These are phyloP conservation scores for Sylvietta virens DNA, from an alignment of 2,113 vertebrate genomes.

Conservation along the genomic window DNA sequence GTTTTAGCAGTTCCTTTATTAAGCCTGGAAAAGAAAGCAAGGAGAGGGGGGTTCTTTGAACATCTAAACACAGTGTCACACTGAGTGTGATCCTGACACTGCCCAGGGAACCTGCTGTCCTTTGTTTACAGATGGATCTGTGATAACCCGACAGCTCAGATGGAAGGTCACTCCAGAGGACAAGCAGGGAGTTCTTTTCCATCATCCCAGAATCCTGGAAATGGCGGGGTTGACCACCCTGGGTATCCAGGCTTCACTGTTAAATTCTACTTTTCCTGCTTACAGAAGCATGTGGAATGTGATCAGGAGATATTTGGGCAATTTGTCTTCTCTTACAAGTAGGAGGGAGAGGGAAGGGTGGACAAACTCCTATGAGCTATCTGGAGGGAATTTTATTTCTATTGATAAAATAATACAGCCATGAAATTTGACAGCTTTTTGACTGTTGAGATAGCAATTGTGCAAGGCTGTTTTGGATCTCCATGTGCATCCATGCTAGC, in stretches of 20 bases:
- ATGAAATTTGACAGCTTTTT: background rate
- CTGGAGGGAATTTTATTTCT: background rate
- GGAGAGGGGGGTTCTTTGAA: conserved; percentile 60
- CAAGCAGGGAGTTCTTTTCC: conserved; percentile 63
- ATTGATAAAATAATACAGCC: background rate
- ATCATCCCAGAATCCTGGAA: conserved; percentile 48
- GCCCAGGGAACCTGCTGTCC: conserved; percentile 57
- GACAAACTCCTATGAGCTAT: background rate
- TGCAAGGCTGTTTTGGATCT: background rate
- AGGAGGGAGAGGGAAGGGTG: background rate
- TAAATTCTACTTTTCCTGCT: conserved; percentile 38
- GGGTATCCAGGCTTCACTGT: background rate
- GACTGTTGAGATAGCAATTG: background rate
- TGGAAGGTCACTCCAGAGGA: conserved; percentile 55
- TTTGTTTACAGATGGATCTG: conserved; percentile 75
- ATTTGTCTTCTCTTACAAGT: conserved; percentile 33
- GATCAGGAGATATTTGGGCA: conserved; percentile 28
- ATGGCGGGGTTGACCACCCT: conserved; percentile 35
- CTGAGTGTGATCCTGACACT: conserved; percentile 73
- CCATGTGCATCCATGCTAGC: background rate
- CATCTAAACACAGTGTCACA: conserved; percentile 77
- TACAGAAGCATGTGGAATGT: conserved; percentile 45
- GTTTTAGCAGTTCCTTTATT: conserved; percentile 76
- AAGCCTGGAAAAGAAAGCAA: conserved; percentile 67
- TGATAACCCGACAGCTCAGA: conserved; percentile 65